Conservation (phyloP, 92 coral and sea anemone genomes). For the Chrysogorgia sp. region DNA sequence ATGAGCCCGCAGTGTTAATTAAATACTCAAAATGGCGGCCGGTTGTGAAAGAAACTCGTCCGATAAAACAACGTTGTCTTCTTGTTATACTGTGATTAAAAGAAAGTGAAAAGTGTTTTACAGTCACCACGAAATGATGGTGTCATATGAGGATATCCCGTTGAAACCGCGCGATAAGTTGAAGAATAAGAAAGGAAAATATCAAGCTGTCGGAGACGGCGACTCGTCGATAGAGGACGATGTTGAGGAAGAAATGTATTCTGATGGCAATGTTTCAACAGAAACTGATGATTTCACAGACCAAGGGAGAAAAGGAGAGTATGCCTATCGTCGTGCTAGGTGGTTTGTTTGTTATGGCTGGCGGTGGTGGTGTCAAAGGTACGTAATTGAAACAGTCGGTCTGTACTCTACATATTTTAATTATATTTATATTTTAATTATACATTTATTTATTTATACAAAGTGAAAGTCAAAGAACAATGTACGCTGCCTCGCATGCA, state of each 20-base stretch:
- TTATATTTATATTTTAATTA: neutral
- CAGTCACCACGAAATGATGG: constrained; percentile 35
- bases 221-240: constrained; percentile 11
- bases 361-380: constrained; percentile 39
- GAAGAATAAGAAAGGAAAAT: constrained; percentile 20
- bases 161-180: constrained; percentile 35
- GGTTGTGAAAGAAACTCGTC: too few relatives aligned
- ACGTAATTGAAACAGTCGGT: neutral
- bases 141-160: constrained; percentile 31
- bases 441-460: too few relatives aligned
- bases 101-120: too few relatives aligned
- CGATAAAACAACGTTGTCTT: too few relatives aligned
- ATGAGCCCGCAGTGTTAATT: too few relatives aligned
- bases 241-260: constrained; percentile 9
- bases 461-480: too few relatives aligned
- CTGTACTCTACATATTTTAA: too few relatives aligned
- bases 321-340: constrained; percentile 21
- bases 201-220: constrained; percentile 8
- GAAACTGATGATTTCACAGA: constrained; percentile 2
- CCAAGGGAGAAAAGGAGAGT: constrained; percentile 7
- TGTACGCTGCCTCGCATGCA: too few relatives aligned
- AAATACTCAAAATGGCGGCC: too few relatives aligned
- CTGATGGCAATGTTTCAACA: constrained; percentile 29
- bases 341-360: constrained; percentile 44
- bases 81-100: too few relatives aligned